Percentiles rank a stretch among this genome's conserved stretches.
phyloP scores from a whole-genome alignment of 2,888 invertebrate genomes.

The Choreutis nemorana region DNA sequence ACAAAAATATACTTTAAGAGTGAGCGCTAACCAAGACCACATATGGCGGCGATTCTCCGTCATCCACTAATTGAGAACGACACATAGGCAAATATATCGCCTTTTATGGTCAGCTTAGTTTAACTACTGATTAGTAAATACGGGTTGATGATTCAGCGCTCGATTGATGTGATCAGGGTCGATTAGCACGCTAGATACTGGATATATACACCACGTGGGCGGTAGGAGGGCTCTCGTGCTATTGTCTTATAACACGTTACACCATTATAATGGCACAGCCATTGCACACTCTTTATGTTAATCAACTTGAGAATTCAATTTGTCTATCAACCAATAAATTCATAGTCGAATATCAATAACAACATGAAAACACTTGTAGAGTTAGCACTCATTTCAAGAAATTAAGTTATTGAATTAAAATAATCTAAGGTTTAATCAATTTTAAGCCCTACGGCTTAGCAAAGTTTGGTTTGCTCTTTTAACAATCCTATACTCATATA shows the following conservation, averaged over 20 bases:
- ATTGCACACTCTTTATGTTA: conserved; percentile 62
- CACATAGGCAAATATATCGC: conserved; percentile 60
- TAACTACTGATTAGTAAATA: conserved; percentile 59
- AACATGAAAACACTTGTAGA: too few relatives aligned
- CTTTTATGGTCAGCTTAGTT: conserved; percentile 53
- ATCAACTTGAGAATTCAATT: conserved; percentile 60
- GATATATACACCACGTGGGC: conserved; percentile 39
- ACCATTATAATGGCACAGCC: conserved; percentile 51
- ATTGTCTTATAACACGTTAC: conserved; percentile 60
- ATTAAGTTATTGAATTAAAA: too few relatives aligned
- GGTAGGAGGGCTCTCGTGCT: conserved; percentile 48
- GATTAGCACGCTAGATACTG: conserved; percentile 58
- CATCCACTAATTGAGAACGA: conserved; percentile 56
- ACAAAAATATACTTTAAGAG: conserved; percentile 47
- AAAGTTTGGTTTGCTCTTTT: too few relatives aligned
- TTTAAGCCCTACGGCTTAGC: too few relatives aligned
- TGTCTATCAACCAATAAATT: conserved; percentile 50
- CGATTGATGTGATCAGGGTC: conserved; percentile 58
- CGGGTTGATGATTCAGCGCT: conserved; percentile 56
- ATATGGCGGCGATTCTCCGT: conserved; percentile 55
- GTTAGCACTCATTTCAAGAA: too few relatives aligned
- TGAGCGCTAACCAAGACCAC: conserved; percentile 50
- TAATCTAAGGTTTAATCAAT: too few relatives aligned
- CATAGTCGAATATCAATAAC: conserved; percentile 42
- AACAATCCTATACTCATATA: too few relatives aligned